Evolutionary conservation across 1,140 invertebrate species (phyloP), one percentile per base, ranked within the genome.

Genomic region (Heliothis subflexa): DNA sequence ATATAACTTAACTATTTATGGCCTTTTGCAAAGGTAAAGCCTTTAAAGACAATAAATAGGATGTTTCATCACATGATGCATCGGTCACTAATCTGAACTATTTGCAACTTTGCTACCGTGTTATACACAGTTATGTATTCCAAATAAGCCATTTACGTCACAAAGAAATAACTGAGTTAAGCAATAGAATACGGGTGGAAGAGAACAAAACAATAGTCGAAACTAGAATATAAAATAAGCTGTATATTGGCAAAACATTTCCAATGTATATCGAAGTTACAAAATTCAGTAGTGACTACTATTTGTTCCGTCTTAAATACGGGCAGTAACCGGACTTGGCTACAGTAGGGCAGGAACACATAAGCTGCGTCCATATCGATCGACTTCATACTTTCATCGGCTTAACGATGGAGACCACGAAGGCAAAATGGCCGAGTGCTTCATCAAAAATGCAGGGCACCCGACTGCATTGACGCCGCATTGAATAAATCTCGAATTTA

Each of bases 361-460:
- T 50, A 14, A n/a, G 40, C 55, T 47, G 68, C 45, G 16, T 68
- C 28, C n/a, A 54, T 71, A 71, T 70, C 68, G 68, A 55, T 55
- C 28, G 68, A 18, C 16, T 61, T 49, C 33, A 18, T 47, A 74
- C 71, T 74, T 74, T 61, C 55, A 74, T 61, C 71, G 71, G 12
- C 45, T 50, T 50, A 47, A 61, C 71, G 40, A 45, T 54, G 45
- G 45, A 25, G 57, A 61, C 71, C 54, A 57, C 71, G 54, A 66
- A 47, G 40, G 40, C 16, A 47, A 21, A 59, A 73, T 57, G 45
- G 55, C 54, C 45, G 16, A 21, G 12, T 18, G 55, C 55, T 74
- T 74, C 55, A 74, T 61, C 54, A 57, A 74, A 47, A 59, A 74
- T 74, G 71, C 55, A 3, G 25, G 52, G 40, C 40, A 74, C 45